Conservation (phyloP, 2,888 invertebrate species). For the Sarcophaga variegata region DNA sequence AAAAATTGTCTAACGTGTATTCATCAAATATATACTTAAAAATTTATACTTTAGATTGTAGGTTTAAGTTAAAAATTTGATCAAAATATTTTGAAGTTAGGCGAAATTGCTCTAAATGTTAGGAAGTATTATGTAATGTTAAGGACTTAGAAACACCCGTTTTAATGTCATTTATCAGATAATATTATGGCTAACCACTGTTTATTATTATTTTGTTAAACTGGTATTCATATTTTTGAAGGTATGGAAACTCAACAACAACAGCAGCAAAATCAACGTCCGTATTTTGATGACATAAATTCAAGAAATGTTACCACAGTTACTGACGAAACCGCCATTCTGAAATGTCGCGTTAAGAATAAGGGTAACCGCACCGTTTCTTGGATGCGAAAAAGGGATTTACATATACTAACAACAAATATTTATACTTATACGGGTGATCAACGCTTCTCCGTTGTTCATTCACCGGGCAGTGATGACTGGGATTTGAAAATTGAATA, state of each 20-base stretch:
- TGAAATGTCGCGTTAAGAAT: conserved; percentile 92
- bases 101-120: too few relatives aligned
- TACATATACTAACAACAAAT: conserved; percentile 92
- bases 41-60: too few relatives aligned
- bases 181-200: background rate
- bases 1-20: too few relatives aligned
- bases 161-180: background rate
- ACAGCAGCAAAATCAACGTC: conserved; percentile 82
- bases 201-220: too few relatives aligned
- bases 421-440: conserved; percentile 95
- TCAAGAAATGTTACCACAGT: conserved; percentile 92
- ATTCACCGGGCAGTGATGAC: conserved; percentile 92
- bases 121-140: too few relatives aligned
- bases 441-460: conserved; percentile 91
- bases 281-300: conserved; percentile 92
- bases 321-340: conserved; percentile 90
- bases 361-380: conserved; percentile 92
- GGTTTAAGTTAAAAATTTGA: too few relatives aligned
- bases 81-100: too few relatives aligned
- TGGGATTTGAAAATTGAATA: conserved; percentile 95
- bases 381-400: conserved; percentile 82
- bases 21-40: too few relatives aligned
- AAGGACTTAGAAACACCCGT: too few relatives aligned
- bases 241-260: conserved; percentile 70
- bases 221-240: background rate